A percentile compares a stretch with the other conserved stretches of the same genome.
These are phyloP conservation scores for Carduelis carduelis DNA, from an alignment of 2,797 vertebrate species.

Conservation along the genomic window DNA sequence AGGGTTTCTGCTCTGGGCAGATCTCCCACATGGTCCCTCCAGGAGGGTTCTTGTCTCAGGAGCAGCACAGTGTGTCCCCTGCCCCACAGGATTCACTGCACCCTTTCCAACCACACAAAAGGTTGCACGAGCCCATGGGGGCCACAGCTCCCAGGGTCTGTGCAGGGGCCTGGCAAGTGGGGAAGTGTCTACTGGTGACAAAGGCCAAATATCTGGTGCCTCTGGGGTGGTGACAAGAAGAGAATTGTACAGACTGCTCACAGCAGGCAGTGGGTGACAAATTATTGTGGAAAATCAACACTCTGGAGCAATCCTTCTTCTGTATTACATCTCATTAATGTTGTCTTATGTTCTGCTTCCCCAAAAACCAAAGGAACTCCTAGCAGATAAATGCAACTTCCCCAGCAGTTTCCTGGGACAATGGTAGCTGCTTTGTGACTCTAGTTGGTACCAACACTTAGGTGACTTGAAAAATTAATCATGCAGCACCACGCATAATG, in stretches of 20 bases:
- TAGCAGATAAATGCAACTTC: background rate
- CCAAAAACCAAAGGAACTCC: fast-evolving
- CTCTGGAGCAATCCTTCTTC: background rate
- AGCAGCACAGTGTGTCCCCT: fast-evolving
- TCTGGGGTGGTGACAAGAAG: background rate
- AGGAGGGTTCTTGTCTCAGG: background rate
- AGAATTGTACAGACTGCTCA: background rate
- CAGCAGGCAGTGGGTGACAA: background rate
- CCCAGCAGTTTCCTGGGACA: background rate
- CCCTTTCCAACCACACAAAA: background rate
- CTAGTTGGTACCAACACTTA: no score
- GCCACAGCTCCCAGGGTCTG: background rate
- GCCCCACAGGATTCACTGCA: background rate
- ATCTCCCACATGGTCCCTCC: background rate
- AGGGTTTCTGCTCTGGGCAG: background rate
- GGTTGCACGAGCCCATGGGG: background rate
- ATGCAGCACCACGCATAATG: background rate
- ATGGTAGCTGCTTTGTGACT: background rate
- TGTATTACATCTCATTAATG: fast-evolving
- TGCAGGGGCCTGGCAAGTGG: background rate
- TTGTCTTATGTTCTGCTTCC: background rate
- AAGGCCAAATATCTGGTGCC: background rate
- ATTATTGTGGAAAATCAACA: background rate
- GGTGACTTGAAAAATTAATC: background rate
- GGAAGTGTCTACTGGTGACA: no score